A percentile compares a stretch with the other conserved stretches of the same genome.
Conservation (phyloP, 2,888 invertebrate species). For the Aleiodes leptofemur region DNA sequence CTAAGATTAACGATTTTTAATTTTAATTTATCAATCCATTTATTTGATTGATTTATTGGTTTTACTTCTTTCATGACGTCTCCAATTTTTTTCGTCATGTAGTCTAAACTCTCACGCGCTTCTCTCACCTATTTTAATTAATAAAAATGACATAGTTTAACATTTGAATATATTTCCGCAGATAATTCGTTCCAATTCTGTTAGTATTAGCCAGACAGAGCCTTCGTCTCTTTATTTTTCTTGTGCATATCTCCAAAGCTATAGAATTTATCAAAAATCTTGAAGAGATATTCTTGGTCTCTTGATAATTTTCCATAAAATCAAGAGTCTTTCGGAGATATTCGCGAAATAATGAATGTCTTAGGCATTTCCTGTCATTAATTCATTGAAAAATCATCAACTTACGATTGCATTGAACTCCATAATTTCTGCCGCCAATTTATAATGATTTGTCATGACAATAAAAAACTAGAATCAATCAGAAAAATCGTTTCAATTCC, state of each 20-base stretch:
- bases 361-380: too few species aligned
- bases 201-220: too few species aligned
- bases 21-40: background rate
- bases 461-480: conserved; percentile 60
- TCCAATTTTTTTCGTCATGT: conserved; percentile 61
- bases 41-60: background rate
- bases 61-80: conserved; percentile 67
- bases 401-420: conserved; percentile 65
- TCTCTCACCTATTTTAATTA: conserved; percentile 60
- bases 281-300: too few species aligned
- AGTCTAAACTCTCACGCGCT: conserved; percentile 64
- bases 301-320: background rate
- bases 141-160: conserved; percentile 7
- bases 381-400: conserved; percentile 13
- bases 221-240: too few species aligned
- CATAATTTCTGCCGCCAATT: conserved; percentile 62
- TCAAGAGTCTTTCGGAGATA: background rate
- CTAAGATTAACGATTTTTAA: conserved; percentile 50
- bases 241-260: too few species aligned
- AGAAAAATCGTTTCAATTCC: too few species aligned
- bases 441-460: conserved; percentile 62
- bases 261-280: too few species aligned
- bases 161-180: too few species aligned
- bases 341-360: too few species aligned
- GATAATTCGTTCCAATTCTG: too few species aligned